Evolutionary conservation across 2,888 invertebrate species (phyloP).

Genomic region (Lomographa bimaculata): DNA sequence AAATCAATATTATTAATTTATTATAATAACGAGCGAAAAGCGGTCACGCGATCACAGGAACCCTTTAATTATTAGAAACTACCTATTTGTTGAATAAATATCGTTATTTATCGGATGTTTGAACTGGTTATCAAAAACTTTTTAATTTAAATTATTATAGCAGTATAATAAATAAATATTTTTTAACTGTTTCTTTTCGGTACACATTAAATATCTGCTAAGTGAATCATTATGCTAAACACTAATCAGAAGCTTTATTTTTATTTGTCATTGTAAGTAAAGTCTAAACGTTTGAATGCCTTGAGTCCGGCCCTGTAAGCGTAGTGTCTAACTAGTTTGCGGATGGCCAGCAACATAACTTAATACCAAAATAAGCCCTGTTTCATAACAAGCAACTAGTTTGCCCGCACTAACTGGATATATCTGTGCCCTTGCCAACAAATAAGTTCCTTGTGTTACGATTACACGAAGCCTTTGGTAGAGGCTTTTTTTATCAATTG

Average conservation of each 20-base stretch:
- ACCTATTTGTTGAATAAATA: slow-evolving; percentile 3
- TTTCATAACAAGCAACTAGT: slow-evolving; percentile 25
- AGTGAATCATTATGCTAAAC: no score
- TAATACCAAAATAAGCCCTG: slow-evolving; percentile 24
- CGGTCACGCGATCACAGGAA: slow-evolving; percentile 40
- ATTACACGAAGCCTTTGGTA: no score
- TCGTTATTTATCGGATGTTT: slow-evolving; percentile 26
- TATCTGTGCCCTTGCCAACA: slow-evolving; percentile 15
- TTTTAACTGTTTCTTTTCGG: no score
- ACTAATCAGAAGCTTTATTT: no score
- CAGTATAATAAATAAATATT: no score
- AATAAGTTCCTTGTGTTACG: no score
- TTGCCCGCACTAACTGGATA: slow-evolving; percentile 13
- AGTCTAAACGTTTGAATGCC: no score
- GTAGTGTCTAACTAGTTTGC: slow-evolving; percentile 56
- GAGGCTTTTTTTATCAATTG: no score
- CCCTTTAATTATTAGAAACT: slow-evolving; percentile 38
- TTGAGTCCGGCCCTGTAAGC: slow-evolving; percentile 54
- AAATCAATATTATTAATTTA: slow-evolving; percentile 27
- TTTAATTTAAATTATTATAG: no score
- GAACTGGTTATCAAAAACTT: no score
- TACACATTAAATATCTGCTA: no score
- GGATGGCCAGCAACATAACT: slow-evolving; percentile 58
- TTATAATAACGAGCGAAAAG: slow-evolving; percentile 21
- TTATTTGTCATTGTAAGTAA: no score